Evolutionary conservation across 2,113 vertebrate genomes (phyloP).

Genomic region (Phyllostomus hastatus): DNA sequence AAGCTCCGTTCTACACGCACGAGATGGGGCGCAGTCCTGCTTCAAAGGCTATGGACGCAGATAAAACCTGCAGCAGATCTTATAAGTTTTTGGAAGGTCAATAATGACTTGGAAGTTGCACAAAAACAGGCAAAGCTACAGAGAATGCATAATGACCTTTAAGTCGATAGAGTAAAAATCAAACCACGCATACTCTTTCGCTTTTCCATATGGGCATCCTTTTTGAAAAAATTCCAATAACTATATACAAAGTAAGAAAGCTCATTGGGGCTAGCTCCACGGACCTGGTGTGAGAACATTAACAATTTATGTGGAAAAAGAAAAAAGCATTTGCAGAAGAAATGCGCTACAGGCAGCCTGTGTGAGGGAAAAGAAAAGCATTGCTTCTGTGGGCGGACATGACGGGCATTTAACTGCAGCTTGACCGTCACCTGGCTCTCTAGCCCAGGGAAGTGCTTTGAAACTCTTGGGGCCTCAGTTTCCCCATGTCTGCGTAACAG

Average conservation of each 20-base stretch:
- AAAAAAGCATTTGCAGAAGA: neutral
- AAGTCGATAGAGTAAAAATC: conserved; percentile 75
- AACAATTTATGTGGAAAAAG: neutral
- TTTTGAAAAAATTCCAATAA: conserved; percentile 51
- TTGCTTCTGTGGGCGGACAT: neutral
- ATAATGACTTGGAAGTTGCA: conserved; percentile 61
- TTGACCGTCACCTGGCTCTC: neutral
- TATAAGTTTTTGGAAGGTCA: conserved; percentile 77
- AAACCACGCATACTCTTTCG: conserved; percentile 22
- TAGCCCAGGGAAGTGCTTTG: neutral
- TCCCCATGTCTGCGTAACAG: neutral
- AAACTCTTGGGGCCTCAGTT: neutral
- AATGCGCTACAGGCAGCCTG: neutral
- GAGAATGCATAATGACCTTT: conserved; percentile 79
- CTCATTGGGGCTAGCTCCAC: conserved; percentile 45
- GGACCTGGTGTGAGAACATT: neutral
- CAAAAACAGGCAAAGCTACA: conserved; percentile 66
- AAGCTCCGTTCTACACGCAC: conserved; percentile 51
- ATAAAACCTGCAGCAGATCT: conserved; percentile 74
- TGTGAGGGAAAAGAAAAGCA: neutral
- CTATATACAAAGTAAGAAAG: conserved; percentile 42
- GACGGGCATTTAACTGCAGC: neutral
- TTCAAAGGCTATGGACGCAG: conserved; percentile 67
- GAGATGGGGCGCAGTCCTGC: conserved; percentile 64
- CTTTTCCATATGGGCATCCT: conserved; percentile 46